Conservation (phyloP, 92 coral and sea anemone species). For the Nematostella vectensis region DNA sequence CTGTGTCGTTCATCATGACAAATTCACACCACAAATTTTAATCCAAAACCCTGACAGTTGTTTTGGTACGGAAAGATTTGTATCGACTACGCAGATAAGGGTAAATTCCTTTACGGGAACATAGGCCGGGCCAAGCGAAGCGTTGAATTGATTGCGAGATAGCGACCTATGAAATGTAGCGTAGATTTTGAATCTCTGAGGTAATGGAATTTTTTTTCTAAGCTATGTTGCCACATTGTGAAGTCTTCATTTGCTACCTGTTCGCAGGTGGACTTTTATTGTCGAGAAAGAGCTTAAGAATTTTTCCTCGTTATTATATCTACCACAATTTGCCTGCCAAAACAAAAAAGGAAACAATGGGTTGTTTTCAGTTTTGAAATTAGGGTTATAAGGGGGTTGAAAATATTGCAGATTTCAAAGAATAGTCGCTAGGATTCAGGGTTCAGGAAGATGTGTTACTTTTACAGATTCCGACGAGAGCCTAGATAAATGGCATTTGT, state of each 20-base stretch:
- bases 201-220: no score
- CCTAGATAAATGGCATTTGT: no score
- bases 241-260: no score
- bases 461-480: no score
- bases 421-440: no score
- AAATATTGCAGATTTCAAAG: not conserved
- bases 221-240: no score
- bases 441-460: no score
- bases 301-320: not conserved
- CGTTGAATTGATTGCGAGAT: no score
- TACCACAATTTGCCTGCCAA: not conserved
- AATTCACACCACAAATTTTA: not conserved
- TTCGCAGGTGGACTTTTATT: not conserved
- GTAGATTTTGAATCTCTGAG: no score
- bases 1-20: not conserved
- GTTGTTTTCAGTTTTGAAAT: not conserved
- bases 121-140: no score
- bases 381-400: not conserved
- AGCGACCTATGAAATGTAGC: no score
- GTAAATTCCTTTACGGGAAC: not conserved
- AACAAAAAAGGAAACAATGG: not conserved
- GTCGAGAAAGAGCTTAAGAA: not conserved
- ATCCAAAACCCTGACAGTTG: constrained; percentile 1
- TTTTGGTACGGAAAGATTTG: constrained; percentile 6
- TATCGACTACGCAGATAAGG: not conserved